Percentiles rank a stretch among this genome's conserved stretches.
These are phyloP conservation scores for Manis crassicaudata DNA, from an alignment of 2,797 vertebrate genomes.

Conservation along the genomic window DNA sequence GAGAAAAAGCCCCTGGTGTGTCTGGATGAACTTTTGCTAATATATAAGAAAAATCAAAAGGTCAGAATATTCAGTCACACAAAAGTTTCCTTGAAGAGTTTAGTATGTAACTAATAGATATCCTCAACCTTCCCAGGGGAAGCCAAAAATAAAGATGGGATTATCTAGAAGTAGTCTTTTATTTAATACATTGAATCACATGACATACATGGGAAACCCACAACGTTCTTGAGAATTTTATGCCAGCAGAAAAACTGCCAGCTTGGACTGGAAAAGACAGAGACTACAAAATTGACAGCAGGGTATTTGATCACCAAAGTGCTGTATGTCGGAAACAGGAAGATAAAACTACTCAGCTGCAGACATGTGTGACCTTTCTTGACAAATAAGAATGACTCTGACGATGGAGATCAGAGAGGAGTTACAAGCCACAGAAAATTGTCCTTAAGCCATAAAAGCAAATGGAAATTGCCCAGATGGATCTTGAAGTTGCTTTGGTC, in stretches of 20 bases:
- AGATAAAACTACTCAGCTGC: not conserved
- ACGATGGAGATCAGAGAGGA: not conserved
- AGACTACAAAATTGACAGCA: not conserved
- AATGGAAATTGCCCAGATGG: not conserved
- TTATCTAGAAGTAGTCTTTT: not conserved
- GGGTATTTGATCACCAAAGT: not conserved
- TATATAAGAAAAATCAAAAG: not conserved
- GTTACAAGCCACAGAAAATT: not conserved
- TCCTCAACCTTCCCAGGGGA: not conserved
- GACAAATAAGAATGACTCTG: not conserved
- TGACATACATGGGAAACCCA: not conserved
- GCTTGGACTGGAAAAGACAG: not conserved
- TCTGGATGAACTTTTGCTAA: not conserved
- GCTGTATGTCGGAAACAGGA: not conserved
- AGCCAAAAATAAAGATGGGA: not conserved
- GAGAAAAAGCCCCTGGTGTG: not conserved
- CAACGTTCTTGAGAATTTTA: not conserved
- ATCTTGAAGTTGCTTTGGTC: not conserved
- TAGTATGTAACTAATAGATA: not conserved
- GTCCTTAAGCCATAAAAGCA: not conserved
- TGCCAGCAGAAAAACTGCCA: not conserved
- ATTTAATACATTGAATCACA: not conserved
- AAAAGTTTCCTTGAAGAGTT: not conserved
- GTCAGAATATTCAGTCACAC: not conserved
- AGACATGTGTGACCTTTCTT: not conserved